Evolutionary conservation across 2,797 vertebrate species (phyloP), one percentile per base, ranked within the genome.

Genomic region (Erpetoichthys calabaricus): DNA sequence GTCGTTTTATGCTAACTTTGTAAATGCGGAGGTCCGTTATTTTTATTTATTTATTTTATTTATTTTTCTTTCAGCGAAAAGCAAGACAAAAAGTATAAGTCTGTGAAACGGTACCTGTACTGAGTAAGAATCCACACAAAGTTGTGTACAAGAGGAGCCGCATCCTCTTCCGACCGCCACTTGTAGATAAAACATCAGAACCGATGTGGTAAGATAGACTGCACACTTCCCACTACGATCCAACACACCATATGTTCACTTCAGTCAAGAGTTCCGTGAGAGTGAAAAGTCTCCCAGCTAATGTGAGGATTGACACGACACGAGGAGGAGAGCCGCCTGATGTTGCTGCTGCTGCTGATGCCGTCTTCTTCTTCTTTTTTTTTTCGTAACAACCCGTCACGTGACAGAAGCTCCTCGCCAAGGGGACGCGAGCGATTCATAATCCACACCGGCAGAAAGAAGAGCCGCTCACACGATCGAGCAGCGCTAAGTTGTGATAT

Each of bases 111-210:
- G 25, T 82, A 94, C 91, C 91, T 90, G 85, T 75, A 65, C 76
- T 74, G 70, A 87, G 71, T 67, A 87, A 73, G 71, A 88, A 76
- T 86, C 89, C 90, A 63, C 86, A 78, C 63, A 94, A 88, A 89
- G 86, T 82, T 54, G 79, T 74, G 65, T 87, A 68, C 75, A 86
- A 70, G 67, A 91, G 80, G 73, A 87, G 80, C 84, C 77, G 78
- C 91, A 94, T 92, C 73, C 77, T 92, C 82, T 76, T 74, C 78
- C 60, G 72, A 70, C 73, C 70, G 79, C 62, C 60, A 68, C 68
- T 64, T 65, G 63, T 70, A 51, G 62, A 59, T 70, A 69, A 68
- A 71, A 69, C 81, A 82, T 79, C 68, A 66, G 75, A 74, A 60
- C 67, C 44, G 52, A 6, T 2, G 45, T 63, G 57, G 59, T 64